Evolutionary conservation across 2,113 vertebrate genomes (phyloP), one percentile per base, ranked within the genome.

Genomic region (Elephantulus edwardii): DNA sequence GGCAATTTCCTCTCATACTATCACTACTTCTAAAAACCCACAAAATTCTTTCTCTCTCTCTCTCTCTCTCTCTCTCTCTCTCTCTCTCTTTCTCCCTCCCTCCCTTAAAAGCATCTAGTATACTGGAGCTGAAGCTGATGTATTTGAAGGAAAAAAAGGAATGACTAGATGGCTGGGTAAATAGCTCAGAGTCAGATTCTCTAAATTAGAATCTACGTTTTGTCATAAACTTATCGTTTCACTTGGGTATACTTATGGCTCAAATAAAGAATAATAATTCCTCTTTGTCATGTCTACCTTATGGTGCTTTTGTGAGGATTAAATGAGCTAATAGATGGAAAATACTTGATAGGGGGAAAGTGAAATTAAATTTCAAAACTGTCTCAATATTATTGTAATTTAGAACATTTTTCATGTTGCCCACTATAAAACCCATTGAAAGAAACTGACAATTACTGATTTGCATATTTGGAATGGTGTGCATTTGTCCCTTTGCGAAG

Each of bases 271-370:
- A 88, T 74, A 78, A 92, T 84, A 93, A 92, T 92, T 70, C 54
- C 38, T 87, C 72, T 33, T 56, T 91, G 74, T 60, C 83, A 86
- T 86, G 28, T 26, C 77, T 93, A 86, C 77, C 87, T 91, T 89
- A 93, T 91, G 89, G 62, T 72, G 20, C 44, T 94, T 54, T 71
- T 91, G 68, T 83, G 42, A 81, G 54, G 70, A 95, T 93, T 91
- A 91, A 90, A 91, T 71, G 46, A 91, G 48, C 89, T 93, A 92
- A 92, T 62, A 91, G 42, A 83, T 89, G n/a, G 50, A 42, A 92
- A 95, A 91, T 5, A 92, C 72, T 46, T 48, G 84, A 83, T 92
- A 81, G 60, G 40, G 44, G n/a, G 8, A 92, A 88, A 85, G 50
- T 90, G 22, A 30, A 40, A 66, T 76, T 90, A 5, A 76, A 83